phyloP scores from a whole-genome alignment of 2,888 invertebrate species.

The Abrostola tripartita region DNA sequence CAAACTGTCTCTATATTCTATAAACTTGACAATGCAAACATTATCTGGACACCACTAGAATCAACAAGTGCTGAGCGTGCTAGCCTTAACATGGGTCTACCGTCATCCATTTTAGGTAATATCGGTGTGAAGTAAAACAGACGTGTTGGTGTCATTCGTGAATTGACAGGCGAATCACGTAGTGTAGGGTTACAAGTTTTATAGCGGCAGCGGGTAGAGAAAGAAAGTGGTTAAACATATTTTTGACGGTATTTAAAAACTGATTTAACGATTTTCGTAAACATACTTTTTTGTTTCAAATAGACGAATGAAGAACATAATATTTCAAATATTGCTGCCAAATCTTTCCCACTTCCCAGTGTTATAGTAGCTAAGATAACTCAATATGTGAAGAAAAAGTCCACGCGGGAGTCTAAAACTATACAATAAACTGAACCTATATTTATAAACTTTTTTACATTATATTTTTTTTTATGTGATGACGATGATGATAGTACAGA shows the following conservation, averaged over 20 bases:
- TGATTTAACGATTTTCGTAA: too few species aligned
- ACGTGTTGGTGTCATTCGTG: slow-evolving; percentile 23
- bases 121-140: slow-evolving; percentile 26
- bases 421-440: too few species aligned
- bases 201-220: not conserved
- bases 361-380: too few species aligned
- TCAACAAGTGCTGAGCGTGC: not conserved
- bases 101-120: slow-evolving; percentile 7
- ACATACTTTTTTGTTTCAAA: too few species aligned
- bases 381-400: too few species aligned
- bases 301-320: not conserved
- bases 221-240: not conserved
- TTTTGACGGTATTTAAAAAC: too few species aligned
- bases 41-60: not conserved
- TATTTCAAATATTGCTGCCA: too few species aligned
- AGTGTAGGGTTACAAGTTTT: not conserved
- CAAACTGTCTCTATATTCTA: not conserved
- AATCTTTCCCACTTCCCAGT: too few species aligned
- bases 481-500: too few species aligned
- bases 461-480: too few species aligned
- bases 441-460: too few species aligned
- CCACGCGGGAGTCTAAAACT: too few species aligned
- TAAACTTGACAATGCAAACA: not conserved
- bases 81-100: not conserved
- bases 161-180: not conserved